phyloP scores from a whole-genome alignment of 2,888 invertebrate genomes.

The Philaethria dido region DNA sequence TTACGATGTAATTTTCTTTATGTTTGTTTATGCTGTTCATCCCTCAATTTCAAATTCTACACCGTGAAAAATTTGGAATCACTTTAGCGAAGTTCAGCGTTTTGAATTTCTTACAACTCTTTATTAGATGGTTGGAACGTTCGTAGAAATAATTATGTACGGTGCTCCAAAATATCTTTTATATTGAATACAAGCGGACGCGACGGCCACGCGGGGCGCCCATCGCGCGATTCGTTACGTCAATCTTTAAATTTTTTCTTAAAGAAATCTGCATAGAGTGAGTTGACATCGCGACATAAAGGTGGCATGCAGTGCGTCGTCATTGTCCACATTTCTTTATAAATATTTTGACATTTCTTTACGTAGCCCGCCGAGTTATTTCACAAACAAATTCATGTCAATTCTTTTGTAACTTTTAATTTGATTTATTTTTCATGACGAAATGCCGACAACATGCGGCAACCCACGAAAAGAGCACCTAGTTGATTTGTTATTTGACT shows the following conservation, averaged over 20 bases:
- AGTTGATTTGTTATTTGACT: constrained; percentile 78
- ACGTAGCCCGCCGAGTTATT: constrained; percentile 74
- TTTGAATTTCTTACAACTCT: constrained; percentile 70
- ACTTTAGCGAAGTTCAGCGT: constrained; percentile 54
- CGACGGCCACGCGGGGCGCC: constrained; percentile 72
- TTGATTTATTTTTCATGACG: constrained; percentile 81
- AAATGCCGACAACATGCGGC: constrained; percentile 70
- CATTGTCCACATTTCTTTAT: constrained; percentile 80
- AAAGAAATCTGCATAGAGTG: constrained; percentile 78
- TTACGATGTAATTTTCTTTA: constrained; percentile 27
- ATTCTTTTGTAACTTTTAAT: constrained; percentile 79
- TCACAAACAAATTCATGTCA: constrained; percentile 77
- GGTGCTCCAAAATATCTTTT: constrained; percentile 72
- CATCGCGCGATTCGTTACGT: constrained; percentile 79
- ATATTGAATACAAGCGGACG: constrained; percentile 61
- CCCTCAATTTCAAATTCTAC: constrained; percentile 51
- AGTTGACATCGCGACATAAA: constrained; percentile 78
- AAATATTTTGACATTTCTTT: constrained; percentile 83
- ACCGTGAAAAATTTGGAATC: constrained; percentile 60
- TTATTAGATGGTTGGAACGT: constrained; percentile 70
- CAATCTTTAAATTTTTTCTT: constrained; percentile 76
- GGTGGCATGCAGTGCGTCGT: constrained; percentile 67
- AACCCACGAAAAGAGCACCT: constrained; percentile 65
- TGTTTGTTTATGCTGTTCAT: constrained; percentile 34
- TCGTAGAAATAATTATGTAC: constrained; percentile 80